Percentiles rank a stretch among this genome's conserved stretches.
Conservation (phyloP, 2,113 vertebrate species). For the Gila orcuttii region DNA sequence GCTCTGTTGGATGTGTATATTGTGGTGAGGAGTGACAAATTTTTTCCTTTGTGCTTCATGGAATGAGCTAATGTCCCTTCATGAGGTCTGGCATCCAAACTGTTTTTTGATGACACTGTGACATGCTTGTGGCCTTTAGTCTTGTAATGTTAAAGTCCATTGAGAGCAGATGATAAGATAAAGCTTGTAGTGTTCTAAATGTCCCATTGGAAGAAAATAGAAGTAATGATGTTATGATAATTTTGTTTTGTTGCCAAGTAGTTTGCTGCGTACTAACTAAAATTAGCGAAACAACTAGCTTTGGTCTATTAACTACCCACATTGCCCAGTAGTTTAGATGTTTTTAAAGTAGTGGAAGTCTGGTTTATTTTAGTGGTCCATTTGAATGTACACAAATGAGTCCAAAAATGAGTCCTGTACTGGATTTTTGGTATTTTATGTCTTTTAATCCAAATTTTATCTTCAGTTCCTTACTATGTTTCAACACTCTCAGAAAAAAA, state of each 20-base stretch:
- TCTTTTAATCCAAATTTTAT: not conserved
- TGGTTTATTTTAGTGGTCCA: not conserved
- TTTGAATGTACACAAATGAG: not conserved
- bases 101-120: constrained; percentile 15
- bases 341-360: not conserved
- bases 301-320: not conserved
- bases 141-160: not conserved
- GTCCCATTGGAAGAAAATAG: not conserved
- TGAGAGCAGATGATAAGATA: constrained; percentile 8
- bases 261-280: not conserved
- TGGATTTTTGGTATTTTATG: not conserved
- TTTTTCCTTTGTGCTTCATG: not conserved
- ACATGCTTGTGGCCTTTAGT: not conserved
- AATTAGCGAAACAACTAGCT: not conserved
- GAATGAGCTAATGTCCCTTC: constrained; percentile 22
- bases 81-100: not conserved
- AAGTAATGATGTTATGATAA: not conserved
- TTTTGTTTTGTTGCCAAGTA: not conserved
- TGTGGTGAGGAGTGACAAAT: constrained; percentile 16
- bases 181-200: not conserved
- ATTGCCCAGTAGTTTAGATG: not conserved
- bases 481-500: not conserved
- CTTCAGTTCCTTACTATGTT: not conserved
- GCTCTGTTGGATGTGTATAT: not conserved
- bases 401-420: no score